phyloP scores from a whole-genome alignment of 2,888 invertebrate genomes.

The Heliconius ismenius region DNA sequence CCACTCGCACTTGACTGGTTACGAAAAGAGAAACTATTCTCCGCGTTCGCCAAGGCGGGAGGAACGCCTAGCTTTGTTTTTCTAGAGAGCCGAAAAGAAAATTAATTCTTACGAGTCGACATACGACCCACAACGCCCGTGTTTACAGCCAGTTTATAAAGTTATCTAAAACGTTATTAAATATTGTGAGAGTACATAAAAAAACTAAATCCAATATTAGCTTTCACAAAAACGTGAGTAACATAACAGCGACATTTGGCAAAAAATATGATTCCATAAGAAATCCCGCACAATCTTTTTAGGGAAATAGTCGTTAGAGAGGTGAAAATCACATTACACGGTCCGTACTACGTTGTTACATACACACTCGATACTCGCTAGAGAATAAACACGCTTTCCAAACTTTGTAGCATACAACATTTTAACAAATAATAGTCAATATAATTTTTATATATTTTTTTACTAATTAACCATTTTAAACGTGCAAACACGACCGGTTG shows the following conservation, averaged over 20 bases:
- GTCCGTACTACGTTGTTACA: background rate
- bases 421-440: too few relatives aligned
- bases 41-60: too few relatives aligned
- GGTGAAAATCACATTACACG: slow-evolving; percentile 37
- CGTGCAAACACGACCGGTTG: background rate
- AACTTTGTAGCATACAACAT: too few relatives aligned
- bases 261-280: slow-evolving; percentile 33
- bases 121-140: too few relatives aligned
- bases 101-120: too few relatives aligned
- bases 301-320: slow-evolving; percentile 37
- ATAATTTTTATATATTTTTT: too few relatives aligned
- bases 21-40: too few relatives aligned
- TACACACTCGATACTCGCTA: background rate
- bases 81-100: too few relatives aligned
- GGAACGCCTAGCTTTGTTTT: too few relatives aligned
- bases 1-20: too few relatives aligned
- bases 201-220: slow-evolving; percentile 23
- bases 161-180: background rate
- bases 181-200: slow-evolving; percentile 5
- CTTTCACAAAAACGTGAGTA: slow-evolving; percentile 26
- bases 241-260: slow-evolving; percentile 35
- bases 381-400: background rate
- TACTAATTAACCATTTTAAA: too few relatives aligned
- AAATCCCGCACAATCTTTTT: slow-evolving; percentile 36
- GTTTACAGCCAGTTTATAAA: background rate